Evolutionary conservation across 1,140 invertebrate species (phyloP).

Genomic region (Nasonia giraulti): DNA sequence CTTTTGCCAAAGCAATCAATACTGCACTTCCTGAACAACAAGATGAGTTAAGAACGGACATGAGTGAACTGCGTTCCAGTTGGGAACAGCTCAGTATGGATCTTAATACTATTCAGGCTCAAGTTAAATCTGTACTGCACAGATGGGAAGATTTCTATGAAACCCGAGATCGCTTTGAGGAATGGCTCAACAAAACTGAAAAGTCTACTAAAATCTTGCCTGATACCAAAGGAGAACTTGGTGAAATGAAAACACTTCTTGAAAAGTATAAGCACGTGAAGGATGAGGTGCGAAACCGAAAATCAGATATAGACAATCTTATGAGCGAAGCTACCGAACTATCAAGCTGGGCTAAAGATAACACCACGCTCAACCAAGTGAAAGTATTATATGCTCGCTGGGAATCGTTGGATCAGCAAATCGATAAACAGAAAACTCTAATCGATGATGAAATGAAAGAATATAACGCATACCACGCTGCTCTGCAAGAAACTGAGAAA

Average conservation of each 20-base stretch:
- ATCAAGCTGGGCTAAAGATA: slow-evolving; percentile 81
- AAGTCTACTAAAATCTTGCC: slow-evolving; percentile 78
- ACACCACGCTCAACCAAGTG: slow-evolving; percentile 78
- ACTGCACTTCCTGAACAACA: slow-evolving; percentile 87
- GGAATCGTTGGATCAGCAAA: slow-evolving; percentile 76
- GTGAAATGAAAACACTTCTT: slow-evolving; percentile 92
- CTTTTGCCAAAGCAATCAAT: slow-evolving; percentile 89
- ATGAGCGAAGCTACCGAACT: slow-evolving; percentile 83
- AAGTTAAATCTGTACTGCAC: slow-evolving; percentile 84
- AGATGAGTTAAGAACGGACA: slow-evolving; percentile 83
- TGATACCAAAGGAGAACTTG: slow-evolving; percentile 86
- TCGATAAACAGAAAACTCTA: slow-evolving; percentile 80
- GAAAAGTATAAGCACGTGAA: slow-evolving; percentile 88
- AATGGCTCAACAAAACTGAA: slow-evolving; percentile 83
- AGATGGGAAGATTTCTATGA: slow-evolving; percentile 90
- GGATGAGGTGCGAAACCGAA: slow-evolving; percentile 84
- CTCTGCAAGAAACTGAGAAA: slow-evolving; percentile 94
- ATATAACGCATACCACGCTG: slow-evolving; percentile 90
- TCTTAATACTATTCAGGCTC: slow-evolving; percentile 84
- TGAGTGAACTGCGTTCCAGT: slow-evolving; percentile 83
- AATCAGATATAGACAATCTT: slow-evolving; percentile 82
- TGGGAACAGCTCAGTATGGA: slow-evolving; percentile 90
- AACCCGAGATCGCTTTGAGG: slow-evolving; percentile 79
- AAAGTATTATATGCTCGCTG: slow-evolving; percentile 80
- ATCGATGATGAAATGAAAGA: slow-evolving; percentile 88